A percentile compares a stretch with the other conserved stretches of the same genome.
phyloP scores from a whole-genome alignment of 2,888 invertebrate genomes.

The Perizoma flavofasciatum region DNA sequence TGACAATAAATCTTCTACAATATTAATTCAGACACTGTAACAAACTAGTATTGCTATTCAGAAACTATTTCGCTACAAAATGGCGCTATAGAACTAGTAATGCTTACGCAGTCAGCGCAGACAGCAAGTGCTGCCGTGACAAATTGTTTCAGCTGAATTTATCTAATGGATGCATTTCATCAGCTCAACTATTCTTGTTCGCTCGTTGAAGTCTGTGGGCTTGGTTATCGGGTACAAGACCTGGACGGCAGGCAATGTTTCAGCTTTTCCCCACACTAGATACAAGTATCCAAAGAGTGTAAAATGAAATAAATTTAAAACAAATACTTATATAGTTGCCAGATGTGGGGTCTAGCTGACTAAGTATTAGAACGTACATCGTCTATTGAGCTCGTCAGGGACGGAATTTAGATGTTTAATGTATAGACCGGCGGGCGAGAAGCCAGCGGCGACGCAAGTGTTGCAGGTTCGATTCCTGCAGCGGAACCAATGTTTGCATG shows the following conservation, averaged over 20 bases:
- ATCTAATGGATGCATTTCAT: slow-evolving; percentile 28
- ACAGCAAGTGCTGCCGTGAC: slow-evolving; percentile 23
- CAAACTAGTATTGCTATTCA: slow-evolving; percentile 10
- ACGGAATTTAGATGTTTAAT: no score
- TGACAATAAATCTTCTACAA: background rate
- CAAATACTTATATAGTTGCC: no score
- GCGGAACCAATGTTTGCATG: no score
- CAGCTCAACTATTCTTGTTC: slow-evolving; percentile 18
- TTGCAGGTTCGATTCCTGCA: no score
- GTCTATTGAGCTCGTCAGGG: no score
- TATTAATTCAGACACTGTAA: slow-evolving; percentile 10
- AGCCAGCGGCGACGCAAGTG: no score
- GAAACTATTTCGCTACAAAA: slow-evolving; percentile 13
- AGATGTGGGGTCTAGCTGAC: no score
- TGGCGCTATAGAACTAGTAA: slow-evolving; percentile 1
- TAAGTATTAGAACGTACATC: no score
- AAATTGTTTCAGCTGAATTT: slow-evolving; percentile 24
- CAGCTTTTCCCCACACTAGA: background rate
- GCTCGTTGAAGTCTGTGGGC: slow-evolving; percentile 10
- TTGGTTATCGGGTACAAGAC: slow-evolving; percentile 11
- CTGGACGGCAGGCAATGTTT: slow-evolving; percentile 2
- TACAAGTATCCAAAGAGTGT: no score
- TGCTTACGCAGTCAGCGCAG: slow-evolving; percentile 16
- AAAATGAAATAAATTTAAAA: no score
- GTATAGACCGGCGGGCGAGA: no score